Conservation (phyloP, 1,140 invertebrate species). For the Caenorhabditis brenneri region DNA sequence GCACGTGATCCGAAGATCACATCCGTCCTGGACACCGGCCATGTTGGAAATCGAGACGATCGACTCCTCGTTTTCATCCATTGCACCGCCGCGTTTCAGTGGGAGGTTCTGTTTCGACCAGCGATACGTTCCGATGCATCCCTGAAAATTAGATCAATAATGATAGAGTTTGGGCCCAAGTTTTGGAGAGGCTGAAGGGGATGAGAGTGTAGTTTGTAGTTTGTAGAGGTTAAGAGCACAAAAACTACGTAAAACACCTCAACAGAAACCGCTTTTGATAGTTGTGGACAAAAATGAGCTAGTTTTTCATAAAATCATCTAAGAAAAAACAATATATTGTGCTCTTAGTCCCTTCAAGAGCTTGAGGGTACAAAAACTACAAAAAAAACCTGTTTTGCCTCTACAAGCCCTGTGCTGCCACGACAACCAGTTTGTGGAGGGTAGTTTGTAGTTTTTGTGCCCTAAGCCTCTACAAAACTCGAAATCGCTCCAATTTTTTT, state of each 20-base stretch:
- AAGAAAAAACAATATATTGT: too few relatives aligned
- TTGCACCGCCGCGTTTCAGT: slow-evolving; percentile 38
- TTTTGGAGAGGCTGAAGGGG: background rate
- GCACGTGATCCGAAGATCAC: slow-evolving; percentile 61
- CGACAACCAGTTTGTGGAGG: too few relatives aligned
- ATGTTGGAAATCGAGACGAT: slow-evolving; percentile 48
- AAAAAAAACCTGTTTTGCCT: too few relatives aligned
- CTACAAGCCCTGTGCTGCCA: too few relatives aligned
- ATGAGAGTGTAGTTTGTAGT: background rate
- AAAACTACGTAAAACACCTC: background rate
- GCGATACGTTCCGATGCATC: slow-evolving; percentile 58
- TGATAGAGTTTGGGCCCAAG: too few relatives aligned
- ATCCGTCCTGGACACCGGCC: slow-evolving; percentile 55
- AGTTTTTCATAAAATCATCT: too few relatives aligned
- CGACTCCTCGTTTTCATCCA: slow-evolving; percentile 48
- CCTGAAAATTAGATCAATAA: slow-evolving; percentile 43
- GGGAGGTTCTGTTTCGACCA: slow-evolving; percentile 57
- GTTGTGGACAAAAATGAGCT: too few relatives aligned
- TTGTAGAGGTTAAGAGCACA: background rate
- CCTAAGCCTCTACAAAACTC: background rate
- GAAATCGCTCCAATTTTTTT: too few relatives aligned
- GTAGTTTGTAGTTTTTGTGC: background rate
- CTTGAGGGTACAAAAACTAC: too few relatives aligned
- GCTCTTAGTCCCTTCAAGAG: too few relatives aligned
- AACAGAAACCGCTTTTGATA: too few relatives aligned